A percentile compares a stretch with the other conserved stretches of the same genome.
phyloP scores from a whole-genome alignment of 2,888 invertebrate species.

The Stictocephala bisonia region DNA sequence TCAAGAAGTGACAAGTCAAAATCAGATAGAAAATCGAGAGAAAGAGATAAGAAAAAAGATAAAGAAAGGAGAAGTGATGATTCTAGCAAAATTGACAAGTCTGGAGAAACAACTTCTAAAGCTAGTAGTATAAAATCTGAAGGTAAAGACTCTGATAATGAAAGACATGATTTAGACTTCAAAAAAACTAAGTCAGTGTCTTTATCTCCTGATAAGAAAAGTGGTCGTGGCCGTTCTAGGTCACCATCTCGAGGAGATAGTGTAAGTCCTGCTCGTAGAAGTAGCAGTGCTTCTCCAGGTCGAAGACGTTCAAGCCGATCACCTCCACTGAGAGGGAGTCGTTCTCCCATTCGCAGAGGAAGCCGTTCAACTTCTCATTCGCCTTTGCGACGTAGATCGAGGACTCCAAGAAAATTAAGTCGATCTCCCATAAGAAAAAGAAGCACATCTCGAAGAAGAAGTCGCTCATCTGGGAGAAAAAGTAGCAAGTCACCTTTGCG shows the following conservation, averaged over 20 bases:
- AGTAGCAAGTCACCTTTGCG: slow-evolving; percentile 43
- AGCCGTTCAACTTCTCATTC: slow-evolving; percentile 61
- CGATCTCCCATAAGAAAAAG: slow-evolving; percentile 56
- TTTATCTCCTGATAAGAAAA: slow-evolving; percentile 56
- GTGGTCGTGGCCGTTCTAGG: slow-evolving; percentile 58
- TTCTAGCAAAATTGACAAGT: slow-evolving; percentile 15
- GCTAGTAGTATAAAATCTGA: slow-evolving; percentile 19
- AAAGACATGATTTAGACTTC: slow-evolving; percentile 48
- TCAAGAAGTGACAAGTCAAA: slow-evolving; percentile 58
- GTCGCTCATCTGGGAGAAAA: slow-evolving; percentile 56
- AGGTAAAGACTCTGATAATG: slow-evolving; percentile 35
- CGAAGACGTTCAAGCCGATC: slow-evolving; percentile 53
- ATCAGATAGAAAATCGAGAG: slow-evolving; percentile 47
- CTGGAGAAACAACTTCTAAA: slow-evolving; percentile 34
- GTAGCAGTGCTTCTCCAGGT: slow-evolving; percentile 52
- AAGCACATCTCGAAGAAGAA: slow-evolving; percentile 63
- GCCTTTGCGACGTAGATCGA: slow-evolving; percentile 61
- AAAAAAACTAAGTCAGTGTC: slow-evolving; percentile 48
- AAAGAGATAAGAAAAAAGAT: slow-evolving; percentile 44
- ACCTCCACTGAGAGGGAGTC: slow-evolving; percentile 10
- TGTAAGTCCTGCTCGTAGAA: slow-evolving; percentile 55
- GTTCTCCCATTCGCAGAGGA: slow-evolving; percentile 41
- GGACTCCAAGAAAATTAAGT: slow-evolving; percentile 50
- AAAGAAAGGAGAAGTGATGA: slow-evolving; percentile 46
- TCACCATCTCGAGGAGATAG: slow-evolving; percentile 64